These are phyloP conservation scores for Monomorium pharaonis DNA, from an alignment of 1,140 invertebrate species.

Conservation along the genomic window DNA sequence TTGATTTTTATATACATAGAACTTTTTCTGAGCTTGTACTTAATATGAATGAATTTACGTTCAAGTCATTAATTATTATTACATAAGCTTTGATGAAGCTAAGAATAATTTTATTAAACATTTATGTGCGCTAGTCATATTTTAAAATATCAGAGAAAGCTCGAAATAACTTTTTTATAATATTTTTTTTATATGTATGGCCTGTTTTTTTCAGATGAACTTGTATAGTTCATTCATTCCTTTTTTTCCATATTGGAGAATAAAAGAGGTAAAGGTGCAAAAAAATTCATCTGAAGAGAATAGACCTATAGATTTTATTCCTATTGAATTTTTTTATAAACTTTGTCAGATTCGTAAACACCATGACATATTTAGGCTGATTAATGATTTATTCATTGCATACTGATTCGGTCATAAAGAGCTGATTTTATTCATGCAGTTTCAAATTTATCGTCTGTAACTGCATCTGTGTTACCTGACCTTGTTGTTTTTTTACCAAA, in stretches of 20 bases:
- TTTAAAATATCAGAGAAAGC: slow-evolving; percentile 4
- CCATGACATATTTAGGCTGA: not conserved
- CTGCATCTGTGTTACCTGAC: not conserved
- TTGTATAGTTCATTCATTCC: too few species aligned
- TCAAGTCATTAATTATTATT: slow-evolving; percentile 14
- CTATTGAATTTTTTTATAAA: not conserved
- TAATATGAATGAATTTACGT: not conserved
- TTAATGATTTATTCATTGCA: not conserved
- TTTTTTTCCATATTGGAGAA: too few species aligned
- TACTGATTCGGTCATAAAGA: not conserved
- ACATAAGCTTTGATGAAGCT: slow-evolving; percentile 6
- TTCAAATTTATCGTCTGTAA: not conserved
- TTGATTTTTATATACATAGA: not conserved
- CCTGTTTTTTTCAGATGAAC: too few species aligned
- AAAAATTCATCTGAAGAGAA: too few species aligned
- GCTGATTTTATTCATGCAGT: slow-evolving; percentile 12
- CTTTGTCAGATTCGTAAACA: not conserved
- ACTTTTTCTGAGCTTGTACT: slow-evolving; percentile 33
- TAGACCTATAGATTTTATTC: not conserved
- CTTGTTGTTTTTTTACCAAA: slow-evolving; percentile 37
- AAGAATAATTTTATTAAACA: not conserved
- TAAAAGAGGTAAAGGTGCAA: too few species aligned
- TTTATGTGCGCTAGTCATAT: slow-evolving; percentile 2
- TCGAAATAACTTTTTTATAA: slow-evolving; percentile 27
- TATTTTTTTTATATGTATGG: not conserved